These are phyloP conservation scores for Oscheius sp. DNA, from an alignment of 2,888 invertebrate species.

Conservation along the genomic window DNA sequence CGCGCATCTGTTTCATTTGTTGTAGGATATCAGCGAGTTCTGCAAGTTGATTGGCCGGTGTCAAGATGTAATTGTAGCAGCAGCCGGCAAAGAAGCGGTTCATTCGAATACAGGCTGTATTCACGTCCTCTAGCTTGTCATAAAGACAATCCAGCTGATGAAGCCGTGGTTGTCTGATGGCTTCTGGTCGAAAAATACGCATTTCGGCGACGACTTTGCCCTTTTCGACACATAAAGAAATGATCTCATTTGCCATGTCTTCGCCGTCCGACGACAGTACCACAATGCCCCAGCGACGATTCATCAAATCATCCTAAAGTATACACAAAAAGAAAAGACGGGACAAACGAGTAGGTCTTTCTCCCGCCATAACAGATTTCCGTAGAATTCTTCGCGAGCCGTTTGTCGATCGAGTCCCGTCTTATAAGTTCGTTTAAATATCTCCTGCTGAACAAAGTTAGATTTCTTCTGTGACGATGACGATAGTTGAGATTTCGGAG, in stretches of 20 bases:
- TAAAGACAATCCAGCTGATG: slow-evolving; percentile 4
- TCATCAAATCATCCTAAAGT: slow-evolving; percentile 10
- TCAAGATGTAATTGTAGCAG: slow-evolving; percentile 26
- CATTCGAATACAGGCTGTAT: slow-evolving; percentile 13
- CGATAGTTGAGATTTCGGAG: neutral
- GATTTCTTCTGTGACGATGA: neutral
- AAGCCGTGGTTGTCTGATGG: neutral
- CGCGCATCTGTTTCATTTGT: slow-evolving; percentile 25
- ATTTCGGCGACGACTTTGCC: neutral
- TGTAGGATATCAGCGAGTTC: slow-evolving; percentile 7
- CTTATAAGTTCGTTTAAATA: slow-evolving; percentile 10
- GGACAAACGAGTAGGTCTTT: slow-evolving; percentile 4
- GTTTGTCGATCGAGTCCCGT: slow-evolving; percentile 18
- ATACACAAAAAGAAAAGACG: neutral
- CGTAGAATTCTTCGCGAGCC: slow-evolving; percentile 16
- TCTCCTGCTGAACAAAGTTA: slow-evolving; percentile 12
- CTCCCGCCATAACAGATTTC: slow-evolving; percentile 25
- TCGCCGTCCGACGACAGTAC: slow-evolving; percentile 15
- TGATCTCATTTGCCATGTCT: slow-evolving; percentile 1
- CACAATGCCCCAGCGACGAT: slow-evolving; percentile 13
- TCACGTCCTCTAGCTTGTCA: slow-evolving; percentile 17
- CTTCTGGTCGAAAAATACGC: slow-evolving; percentile 6
- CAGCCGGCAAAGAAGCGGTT: slow-evolving; percentile 18
- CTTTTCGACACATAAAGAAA: slow-evolving; percentile 7
- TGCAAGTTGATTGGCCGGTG: slow-evolving; percentile 19